A percentile compares a stretch with the other conserved stretches of the same genome.
These are phyloP conservation scores for Ichneumoninae sp. DNA, from an alignment of 2,888 invertebrate genomes.

Conservation along the genomic window DNA sequence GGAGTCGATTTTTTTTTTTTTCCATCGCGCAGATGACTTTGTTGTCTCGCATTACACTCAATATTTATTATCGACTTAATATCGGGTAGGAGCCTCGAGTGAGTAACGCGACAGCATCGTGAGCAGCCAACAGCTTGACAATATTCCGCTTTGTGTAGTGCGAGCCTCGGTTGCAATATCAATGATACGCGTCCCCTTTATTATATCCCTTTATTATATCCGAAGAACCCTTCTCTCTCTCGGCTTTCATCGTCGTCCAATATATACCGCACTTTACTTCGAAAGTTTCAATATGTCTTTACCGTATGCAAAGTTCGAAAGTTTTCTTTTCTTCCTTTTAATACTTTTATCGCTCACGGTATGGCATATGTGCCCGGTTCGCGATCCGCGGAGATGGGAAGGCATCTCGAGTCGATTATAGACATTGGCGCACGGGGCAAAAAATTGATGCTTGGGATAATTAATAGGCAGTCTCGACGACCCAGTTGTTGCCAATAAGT, in stretches of 20 bases:
- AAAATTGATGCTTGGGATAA: not conserved
- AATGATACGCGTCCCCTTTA: constrained; percentile 51
- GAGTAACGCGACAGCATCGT: constrained; percentile 52
- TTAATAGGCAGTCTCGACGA: not conserved
- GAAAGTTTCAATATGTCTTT: constrained; percentile 22
- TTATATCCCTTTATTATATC: constrained; percentile 53
- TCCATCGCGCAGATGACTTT: constrained; percentile 33
- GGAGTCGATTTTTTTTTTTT: constrained; percentile 41
- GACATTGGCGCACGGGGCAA: not conserved
- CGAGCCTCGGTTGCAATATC: constrained; percentile 47
- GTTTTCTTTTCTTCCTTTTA: constrained; percentile 1
- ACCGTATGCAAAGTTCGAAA: constrained; percentile 15
- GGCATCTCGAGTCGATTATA: constrained; percentile 11
- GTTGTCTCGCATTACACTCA: constrained; percentile 37
- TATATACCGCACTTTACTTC: constrained; percentile 28
- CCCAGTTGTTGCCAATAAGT: not conserved
- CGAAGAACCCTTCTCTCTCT: constrained; percentile 33
- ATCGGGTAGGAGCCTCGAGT: constrained; percentile 40
- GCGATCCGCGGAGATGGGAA: not conserved
- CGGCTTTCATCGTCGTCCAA: constrained; percentile 9
- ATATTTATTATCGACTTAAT: constrained; percentile 45
- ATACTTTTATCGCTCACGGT: constrained; percentile 19
- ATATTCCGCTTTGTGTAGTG: constrained; percentile 13
- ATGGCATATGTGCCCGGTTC: constrained; percentile 26
- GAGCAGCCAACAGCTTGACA: constrained; percentile 45